Base-by-base conservation (phyloP, 2,113 vertebrate genomes). In the Eira barbara region DNA sequence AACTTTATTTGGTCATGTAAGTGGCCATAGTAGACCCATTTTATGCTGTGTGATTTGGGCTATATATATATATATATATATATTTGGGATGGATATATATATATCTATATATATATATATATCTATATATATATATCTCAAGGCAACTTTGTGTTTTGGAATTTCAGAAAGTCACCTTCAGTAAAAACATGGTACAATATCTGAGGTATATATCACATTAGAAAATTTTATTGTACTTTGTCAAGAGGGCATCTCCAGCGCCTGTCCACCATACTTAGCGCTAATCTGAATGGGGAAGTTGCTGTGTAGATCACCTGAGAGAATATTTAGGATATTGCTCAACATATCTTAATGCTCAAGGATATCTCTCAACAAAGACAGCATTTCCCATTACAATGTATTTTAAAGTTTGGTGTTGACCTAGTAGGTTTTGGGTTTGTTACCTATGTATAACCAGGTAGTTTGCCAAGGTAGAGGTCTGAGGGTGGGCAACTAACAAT, bases 161-260 rank as follows among this genome's bases (percentile, higher is more conserved):
- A 78, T 45, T 94, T 92, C 59, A 94, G 61, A 91, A 96, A 89
- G 42, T 86, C 21, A 63, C 55, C 36, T 89, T 96, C 17, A 80
- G 27, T 71, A 67, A 76, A 92, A 13, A 82, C 6, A 11, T 25
- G 12, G 49, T 31, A 83, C 13, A 45, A 67, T 12, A 81, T 14
- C 39, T 59, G 45, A 81, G 25, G 45, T 69, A 4, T 52, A 47
- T 79, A 18, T 89, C 36, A 76, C 21, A n/a, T 88, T 89, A 57
- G 65, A 92, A 67, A 31, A 14, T 45, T 82, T 89, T 31, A 79
- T 39, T 61, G 2, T 74, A 67, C 81, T 29, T 87, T 93, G 45
- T 73, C 39, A 89, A 74, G 52, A 25, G 71, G 55, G 34, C 39
- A 21, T 95, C 23, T 87, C 9, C 27, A 88, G 8, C 6, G 73